Evolutionary conservation across 2,113 vertebrate species (phyloP).

Genomic region (Rhipidura dahli): DNA sequence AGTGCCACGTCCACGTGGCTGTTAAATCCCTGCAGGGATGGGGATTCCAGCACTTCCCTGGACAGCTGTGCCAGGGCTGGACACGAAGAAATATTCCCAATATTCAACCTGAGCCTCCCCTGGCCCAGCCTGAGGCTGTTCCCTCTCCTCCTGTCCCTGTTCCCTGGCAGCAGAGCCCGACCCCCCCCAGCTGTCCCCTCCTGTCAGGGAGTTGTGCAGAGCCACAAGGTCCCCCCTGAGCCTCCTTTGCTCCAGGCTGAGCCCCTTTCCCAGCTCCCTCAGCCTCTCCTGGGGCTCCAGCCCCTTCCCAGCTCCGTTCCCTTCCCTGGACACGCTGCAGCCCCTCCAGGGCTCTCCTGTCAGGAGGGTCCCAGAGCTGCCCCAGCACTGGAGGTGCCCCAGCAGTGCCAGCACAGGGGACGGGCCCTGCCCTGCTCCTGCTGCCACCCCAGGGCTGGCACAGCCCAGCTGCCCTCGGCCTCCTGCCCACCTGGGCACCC

Average conservation of each 20-base stretch:
- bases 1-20: not conserved
- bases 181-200: not conserved
- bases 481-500: not conserved
- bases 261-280: no score
- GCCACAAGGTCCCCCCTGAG: not conserved
- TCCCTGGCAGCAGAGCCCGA: not conserved
- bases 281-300: no score
- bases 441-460: not conserved
- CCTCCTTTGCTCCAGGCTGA: not conserved
- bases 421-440: no score
- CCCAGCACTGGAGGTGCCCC: no score
- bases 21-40: not conserved
- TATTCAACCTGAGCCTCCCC: accelerated
- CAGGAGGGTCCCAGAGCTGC: no score
- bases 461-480: not conserved
- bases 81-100: accelerated
- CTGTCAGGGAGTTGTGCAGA: not conserved
- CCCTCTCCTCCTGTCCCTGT: not conserved
- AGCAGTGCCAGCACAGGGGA: no score
- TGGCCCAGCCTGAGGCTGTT: not conserved
- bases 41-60: not conserved
- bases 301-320: no score
- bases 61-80: not conserved
- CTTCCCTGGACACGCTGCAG: no score
- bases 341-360: no score